Evolutionary conservation across 2,113 vertebrate genomes (phyloP).

Genomic region (Pterocles burchelli): DNA sequence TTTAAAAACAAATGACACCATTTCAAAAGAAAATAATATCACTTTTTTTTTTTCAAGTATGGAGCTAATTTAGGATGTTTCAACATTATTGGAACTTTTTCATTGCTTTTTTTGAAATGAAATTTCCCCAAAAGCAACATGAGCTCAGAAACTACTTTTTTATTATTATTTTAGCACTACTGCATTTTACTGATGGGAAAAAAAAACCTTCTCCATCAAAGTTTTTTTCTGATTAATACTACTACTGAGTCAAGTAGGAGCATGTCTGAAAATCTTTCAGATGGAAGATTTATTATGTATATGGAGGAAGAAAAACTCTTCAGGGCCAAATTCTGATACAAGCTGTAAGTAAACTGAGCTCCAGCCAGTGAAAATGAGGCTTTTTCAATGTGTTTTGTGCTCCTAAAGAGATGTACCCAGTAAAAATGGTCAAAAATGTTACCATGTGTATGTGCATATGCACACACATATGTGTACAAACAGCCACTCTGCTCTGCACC

Average conservation of each 20-base stretch:
- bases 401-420: not conserved
- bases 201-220: constrained; percentile 18
- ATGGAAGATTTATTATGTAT: constrained; percentile 61
- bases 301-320: not conserved
- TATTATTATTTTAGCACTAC: not conserved
- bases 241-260: constrained; percentile 47
- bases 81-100: constrained; percentile 31
- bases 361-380: not conserved
- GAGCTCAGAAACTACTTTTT: constrained; percentile 37
- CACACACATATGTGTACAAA: accelerated
- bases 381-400: not conserved
- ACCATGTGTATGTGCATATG: not conserved
- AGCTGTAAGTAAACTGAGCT: not conserved
- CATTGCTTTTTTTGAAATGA: not conserved
- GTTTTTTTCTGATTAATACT: constrained; percentile 21
- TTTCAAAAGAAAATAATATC: not conserved
- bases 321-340: constrained; percentile 43
- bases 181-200: constrained; percentile 4
- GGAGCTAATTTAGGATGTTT: constrained; percentile 1
- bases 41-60: not conserved
- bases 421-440: not conserved
- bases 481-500: not conserved
- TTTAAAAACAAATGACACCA: not conserved
- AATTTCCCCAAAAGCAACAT: constrained; percentile 55
- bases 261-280: constrained; percentile 48